Conservation (phyloP, 2,888 invertebrate genomes). For the Microdon myrmicae region DNA sequence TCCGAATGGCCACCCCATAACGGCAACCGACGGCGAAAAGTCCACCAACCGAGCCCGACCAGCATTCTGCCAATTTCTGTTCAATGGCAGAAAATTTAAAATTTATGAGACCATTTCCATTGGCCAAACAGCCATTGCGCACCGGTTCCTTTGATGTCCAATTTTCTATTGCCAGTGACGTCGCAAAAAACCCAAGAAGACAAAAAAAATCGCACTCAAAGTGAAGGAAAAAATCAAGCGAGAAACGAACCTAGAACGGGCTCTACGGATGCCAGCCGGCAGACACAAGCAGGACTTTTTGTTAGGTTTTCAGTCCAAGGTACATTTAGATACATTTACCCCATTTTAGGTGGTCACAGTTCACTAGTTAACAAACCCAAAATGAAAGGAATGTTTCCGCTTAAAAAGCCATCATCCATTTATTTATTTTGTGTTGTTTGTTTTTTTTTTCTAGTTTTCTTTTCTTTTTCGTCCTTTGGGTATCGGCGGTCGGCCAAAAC, state of each 20-base stretch:
- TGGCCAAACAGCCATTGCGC: constrained; percentile 50
- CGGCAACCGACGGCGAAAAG: constrained; percentile 1
- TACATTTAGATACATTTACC: constrained; percentile 53
- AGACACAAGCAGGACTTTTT: constrained; percentile 24
- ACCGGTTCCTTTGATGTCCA: constrained; percentile 51
- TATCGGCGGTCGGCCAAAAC: too few relatives aligned
- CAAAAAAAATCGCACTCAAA: constrained; percentile 14
- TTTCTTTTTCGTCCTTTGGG: too few relatives aligned
- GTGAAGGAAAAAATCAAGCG: too few relatives aligned
- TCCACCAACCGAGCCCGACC: constrained; percentile 28
- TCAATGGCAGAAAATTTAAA: constrained; percentile 53
- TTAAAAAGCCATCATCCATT: constrained; percentile 53
- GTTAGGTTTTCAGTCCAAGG: constrained; percentile 33
- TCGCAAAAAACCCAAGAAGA: constrained; percentile 10
- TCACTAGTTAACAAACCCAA: constrained; percentile 53
- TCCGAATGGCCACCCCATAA: constrained; percentile 2
- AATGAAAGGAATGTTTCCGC: constrained; percentile 53
- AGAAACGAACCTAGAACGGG: too few relatives aligned
- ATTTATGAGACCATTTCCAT: constrained; percentile 52
- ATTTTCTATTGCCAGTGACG: constrained; percentile 45
- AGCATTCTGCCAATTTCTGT: constrained; percentile 52
- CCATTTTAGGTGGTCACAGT: constrained; percentile 52
- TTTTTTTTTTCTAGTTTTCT: too few relatives aligned
- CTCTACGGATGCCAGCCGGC: constrained; percentile 5
- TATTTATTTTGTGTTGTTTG: constrained; percentile 33